Percentiles rank a stretch among this genome's conserved stretches.
Evolutionary conservation across 2,888 invertebrate genomes (phyloP).

Genomic region (Bellardia pandia): DNA sequence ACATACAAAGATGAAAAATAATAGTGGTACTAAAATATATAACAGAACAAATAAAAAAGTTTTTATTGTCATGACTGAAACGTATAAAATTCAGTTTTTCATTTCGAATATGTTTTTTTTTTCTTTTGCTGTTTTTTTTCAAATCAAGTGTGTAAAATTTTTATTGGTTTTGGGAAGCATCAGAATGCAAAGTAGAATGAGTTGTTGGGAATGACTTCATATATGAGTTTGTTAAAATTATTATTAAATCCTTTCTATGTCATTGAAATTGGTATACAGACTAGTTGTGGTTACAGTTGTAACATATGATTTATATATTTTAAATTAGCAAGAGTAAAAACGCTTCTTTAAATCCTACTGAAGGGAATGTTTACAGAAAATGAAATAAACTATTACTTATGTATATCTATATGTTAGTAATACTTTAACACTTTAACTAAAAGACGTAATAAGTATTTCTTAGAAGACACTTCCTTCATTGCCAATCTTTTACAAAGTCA

Average conservation of each 20-base stretch:
- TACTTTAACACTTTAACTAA: too few relatives aligned
- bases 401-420: too few relatives aligned
- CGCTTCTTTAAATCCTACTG: too few relatives aligned
- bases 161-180: slow-evolving; percentile 1
- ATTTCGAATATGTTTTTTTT: slow-evolving; percentile 7
- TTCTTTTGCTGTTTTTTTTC: neutral
- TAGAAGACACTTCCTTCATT: too few relatives aligned
- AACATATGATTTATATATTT: neutral
- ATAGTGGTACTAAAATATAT: slow-evolving; percentile 30
- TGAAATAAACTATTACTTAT: too few relatives aligned
- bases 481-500: too few relatives aligned
- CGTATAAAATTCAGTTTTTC: slow-evolving; percentile 40
- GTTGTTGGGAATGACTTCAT: neutral
- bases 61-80: slow-evolving; percentile 60
- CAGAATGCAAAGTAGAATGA: neutral
- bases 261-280: neutral
- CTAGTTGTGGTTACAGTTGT: neutral
- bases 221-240: neutral
- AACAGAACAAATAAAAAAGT: slow-evolving; percentile 34
- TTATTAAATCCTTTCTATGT: neutral
- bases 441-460: too few relatives aligned
- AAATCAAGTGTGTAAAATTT: slow-evolving; percentile 41
- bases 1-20: slow-evolving; percentile 22
- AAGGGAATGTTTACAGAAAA: too few relatives aligned
- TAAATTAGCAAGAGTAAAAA: neutral